These are phyloP conservation scores for Siniperca scherzeri DNA, from an alignment of 2,797 vertebrate species.

Conservation along the genomic window DNA sequence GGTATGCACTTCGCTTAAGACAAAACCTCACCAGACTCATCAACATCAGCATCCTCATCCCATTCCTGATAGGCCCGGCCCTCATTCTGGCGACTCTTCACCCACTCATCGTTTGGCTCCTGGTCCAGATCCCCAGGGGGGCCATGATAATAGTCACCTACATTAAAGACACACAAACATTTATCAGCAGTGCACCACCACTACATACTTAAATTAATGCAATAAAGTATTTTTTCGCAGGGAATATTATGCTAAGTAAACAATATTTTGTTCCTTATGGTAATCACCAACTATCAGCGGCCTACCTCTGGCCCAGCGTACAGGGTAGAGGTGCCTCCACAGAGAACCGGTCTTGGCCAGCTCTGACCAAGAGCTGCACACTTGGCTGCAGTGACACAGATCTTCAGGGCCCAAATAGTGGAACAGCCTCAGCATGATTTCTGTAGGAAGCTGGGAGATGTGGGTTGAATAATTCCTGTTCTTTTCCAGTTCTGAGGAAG, in stretches of 20 bases:
- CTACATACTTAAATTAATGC: neutral
- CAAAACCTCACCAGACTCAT: conserved; percentile 91
- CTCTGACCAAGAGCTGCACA: conserved; percentile 93
- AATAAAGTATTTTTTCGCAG: neutral
- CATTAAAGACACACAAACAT: conserved; percentile 21
- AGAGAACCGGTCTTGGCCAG: conserved; percentile 93
- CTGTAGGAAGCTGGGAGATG: conserved; percentile 93
- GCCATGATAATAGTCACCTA: conserved; percentile 92
- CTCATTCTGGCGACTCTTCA: conserved; percentile 92
- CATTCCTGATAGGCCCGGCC: conserved; percentile 94
- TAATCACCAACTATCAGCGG: neutral
- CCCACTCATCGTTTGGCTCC: conserved; percentile 95
- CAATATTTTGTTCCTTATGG: neutral
- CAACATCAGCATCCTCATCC: conserved; percentile 98
- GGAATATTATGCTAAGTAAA: neutral
- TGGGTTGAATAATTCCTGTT: conserved; percentile 81
- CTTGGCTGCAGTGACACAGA: conserved; percentile 94
- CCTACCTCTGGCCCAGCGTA: conserved; percentile 96
- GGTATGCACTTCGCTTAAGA: neutral
- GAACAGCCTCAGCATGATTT: conserved; percentile 95
- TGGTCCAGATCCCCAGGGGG: conserved; percentile 89
- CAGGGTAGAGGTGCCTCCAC: conserved; percentile 97
- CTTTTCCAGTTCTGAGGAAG: conserved; percentile 85
- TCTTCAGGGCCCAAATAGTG: conserved; percentile 92
- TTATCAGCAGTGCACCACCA: neutral